Evolutionary conservation across 2,888 invertebrate species (phyloP), one percentile per base, ranked within the genome.

Genomic region (Oxyscelio sp.): DNA sequence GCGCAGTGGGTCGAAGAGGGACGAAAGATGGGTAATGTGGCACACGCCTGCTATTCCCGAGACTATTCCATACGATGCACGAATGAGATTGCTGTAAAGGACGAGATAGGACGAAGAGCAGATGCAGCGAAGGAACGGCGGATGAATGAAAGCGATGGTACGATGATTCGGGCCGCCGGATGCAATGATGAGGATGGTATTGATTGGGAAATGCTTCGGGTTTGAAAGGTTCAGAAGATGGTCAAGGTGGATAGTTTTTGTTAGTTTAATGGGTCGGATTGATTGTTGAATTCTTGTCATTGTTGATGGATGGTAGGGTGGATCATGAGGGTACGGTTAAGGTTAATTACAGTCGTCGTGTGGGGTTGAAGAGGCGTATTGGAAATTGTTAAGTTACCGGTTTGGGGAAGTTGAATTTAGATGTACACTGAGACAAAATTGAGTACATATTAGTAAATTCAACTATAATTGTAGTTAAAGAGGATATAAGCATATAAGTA

Each of bases 1-100:
- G 1, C 5, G 43, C 21, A 9, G 3, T 6, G 24, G 31, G 68
- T 38, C 15, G 11, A 22, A 59, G 45, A 2, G 59, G 22, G 45
- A 74, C 11, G 22, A 31, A 66, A 68, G 63, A 66, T 70, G 48
- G 74, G 54, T 66, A 68, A 65, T 70, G 65, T 61, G 80, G 68
- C 82, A 73, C 78, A 78, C 78, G 82, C 48, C 50, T 40, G 52
- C 17, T 24, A 43, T 45, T 56, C n/a, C 11, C 31, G 19, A 50
- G 71, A 70, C 70, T 21, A 71, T 77, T 82, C 63, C 27, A 52
- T 65, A 43, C 63, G 63, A 34, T 38, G 50, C 43, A 54, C 22
- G 78, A 71, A 48, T 24, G 70, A 40, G 63, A 45, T 8, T 40
- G 61, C 43, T 9, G 34, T 54, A 52, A 52, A 77, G 66, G 59